phyloP scores from a whole-genome alignment of 2,888 invertebrate genomes.

The Magallana nippona region DNA sequence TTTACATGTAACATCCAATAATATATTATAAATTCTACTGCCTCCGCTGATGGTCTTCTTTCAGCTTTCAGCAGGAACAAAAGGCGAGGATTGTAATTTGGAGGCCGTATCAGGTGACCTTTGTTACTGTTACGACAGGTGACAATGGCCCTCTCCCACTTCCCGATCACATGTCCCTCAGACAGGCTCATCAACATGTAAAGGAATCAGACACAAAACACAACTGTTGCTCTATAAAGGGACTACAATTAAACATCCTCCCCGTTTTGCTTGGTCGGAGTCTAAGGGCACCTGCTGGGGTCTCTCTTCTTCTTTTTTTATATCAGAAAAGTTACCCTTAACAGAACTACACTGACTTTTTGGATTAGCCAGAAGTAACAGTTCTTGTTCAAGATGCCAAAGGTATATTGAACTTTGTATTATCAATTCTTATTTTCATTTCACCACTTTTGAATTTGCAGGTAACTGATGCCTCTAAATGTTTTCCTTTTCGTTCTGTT shows the following conservation, averaged over 20 bases:
- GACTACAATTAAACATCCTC: not conserved
- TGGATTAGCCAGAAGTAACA: no score
- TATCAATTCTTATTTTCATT: no score
- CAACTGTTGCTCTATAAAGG: constrained; percentile 20
- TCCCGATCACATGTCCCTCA: not conserved
- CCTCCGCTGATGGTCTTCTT: not conserved
- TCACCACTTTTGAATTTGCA: no score
- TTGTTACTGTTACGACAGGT: not conserved
- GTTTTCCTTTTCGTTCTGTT: no score
- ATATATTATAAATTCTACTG: constrained; percentile 9
- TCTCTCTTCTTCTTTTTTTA: no score
- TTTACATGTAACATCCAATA: constrained; percentile 7
- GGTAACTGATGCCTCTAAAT: no score
- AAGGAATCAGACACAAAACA: constrained; percentile 18
- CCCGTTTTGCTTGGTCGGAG: not conserved
- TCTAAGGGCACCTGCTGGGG: not conserved
- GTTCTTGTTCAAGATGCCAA: no score
- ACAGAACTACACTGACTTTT: no score
- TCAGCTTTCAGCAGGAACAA: constrained; percentile 16
- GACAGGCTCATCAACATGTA: constrained; percentile 3
- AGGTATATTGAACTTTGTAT: no score
- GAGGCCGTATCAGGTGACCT: not conserved
- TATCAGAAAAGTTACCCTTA: no score
- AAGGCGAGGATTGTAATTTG: not conserved
- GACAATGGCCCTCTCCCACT: constrained; percentile 14